phyloP scores from a whole-genome alignment of 2,888 invertebrate species.

The Amblyteles armatorius region DNA sequence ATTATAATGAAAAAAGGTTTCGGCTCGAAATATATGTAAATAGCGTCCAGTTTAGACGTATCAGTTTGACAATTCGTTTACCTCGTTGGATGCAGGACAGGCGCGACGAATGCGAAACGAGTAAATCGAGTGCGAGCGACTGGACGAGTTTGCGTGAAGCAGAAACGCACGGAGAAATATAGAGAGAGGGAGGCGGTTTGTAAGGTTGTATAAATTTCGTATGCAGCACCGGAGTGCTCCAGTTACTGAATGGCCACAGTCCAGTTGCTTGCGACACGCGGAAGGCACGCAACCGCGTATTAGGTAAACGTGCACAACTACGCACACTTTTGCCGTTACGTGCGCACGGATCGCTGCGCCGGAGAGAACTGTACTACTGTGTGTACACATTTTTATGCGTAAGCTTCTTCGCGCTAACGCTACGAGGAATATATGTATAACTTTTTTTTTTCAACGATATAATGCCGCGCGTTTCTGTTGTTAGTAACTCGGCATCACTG shows the following conservation, averaged over 20 bases:
- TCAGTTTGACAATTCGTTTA: slow-evolving; percentile 52
- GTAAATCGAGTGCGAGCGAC: slow-evolving; percentile 41
- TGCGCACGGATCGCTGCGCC: slow-evolving; percentile 47
- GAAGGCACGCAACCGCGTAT: slow-evolving; percentile 56
- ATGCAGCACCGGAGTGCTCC: slow-evolving; percentile 66
- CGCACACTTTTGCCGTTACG: slow-evolving; percentile 56
- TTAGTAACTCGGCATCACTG: slow-evolving; percentile 4
- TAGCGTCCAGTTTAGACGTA: slow-evolving; percentile 20
- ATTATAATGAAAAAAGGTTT: too few species aligned
- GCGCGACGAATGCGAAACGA: slow-evolving; percentile 31
- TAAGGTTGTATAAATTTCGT: slow-evolving; percentile 56
- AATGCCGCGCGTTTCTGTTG: neutral
- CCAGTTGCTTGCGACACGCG: slow-evolving; percentile 70
- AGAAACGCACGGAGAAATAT: too few species aligned
- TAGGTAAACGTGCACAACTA: slow-evolving; percentile 9
- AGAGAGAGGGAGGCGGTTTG: slow-evolving; percentile 26
- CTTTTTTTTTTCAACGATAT: neutral
- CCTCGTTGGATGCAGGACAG: neutral
- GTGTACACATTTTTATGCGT: neutral
- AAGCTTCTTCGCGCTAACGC: neutral
- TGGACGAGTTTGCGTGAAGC: slow-evolving; percentile 36
- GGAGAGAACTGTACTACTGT: slow-evolving; percentile 3
- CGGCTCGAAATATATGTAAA: neutral
- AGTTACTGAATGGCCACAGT: slow-evolving; percentile 71
- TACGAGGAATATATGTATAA: neutral